Percentiles rank a stretch among this genome's conserved stretches.
Evolutionary conservation across 2,888 invertebrate genomes (phyloP).

Genomic region (Stomorhina lunata): DNA sequence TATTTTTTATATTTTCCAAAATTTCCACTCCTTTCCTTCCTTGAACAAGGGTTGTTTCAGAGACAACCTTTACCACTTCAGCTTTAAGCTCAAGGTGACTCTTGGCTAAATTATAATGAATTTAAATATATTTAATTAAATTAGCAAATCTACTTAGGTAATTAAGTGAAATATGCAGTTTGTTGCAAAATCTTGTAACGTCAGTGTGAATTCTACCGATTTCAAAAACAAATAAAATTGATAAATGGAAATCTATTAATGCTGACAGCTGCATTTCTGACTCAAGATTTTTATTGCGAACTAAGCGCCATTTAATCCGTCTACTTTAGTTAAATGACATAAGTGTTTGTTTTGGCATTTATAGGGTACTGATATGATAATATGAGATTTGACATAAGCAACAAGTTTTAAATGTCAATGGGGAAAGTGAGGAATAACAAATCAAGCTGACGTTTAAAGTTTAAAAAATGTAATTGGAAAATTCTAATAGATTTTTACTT

Average conservation of each 20-base stretch:
- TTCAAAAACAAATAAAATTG: background rate
- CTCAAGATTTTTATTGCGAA: background rate
- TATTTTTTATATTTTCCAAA: background rate
- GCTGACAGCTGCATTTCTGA: background rate
- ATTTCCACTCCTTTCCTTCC: background rate
- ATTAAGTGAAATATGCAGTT: background rate
- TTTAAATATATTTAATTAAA: background rate
- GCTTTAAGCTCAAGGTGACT: background rate
- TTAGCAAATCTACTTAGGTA: background rate
- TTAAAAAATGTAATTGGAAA: too few relatives aligned
- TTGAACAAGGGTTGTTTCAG: background rate
- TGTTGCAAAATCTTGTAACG: background rate
- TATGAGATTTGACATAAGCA: background rate
- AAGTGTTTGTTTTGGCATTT: background rate
- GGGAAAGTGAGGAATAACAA: too few relatives aligned
- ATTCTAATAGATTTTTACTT: too few relatives aligned
- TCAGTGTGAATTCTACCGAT: background rate
- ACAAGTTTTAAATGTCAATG: background rate
- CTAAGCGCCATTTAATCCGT: slow-evolving; percentile 12
- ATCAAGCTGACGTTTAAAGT: too few relatives aligned
- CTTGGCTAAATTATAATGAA: background rate
- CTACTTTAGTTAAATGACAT: background rate
- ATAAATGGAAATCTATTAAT: background rate
- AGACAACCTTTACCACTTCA: background rate
- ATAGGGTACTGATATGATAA: background rate